Base-by-base conservation (phyloP, 2,888 invertebrate genomes). In the Alloplasta piceator region DNA sequence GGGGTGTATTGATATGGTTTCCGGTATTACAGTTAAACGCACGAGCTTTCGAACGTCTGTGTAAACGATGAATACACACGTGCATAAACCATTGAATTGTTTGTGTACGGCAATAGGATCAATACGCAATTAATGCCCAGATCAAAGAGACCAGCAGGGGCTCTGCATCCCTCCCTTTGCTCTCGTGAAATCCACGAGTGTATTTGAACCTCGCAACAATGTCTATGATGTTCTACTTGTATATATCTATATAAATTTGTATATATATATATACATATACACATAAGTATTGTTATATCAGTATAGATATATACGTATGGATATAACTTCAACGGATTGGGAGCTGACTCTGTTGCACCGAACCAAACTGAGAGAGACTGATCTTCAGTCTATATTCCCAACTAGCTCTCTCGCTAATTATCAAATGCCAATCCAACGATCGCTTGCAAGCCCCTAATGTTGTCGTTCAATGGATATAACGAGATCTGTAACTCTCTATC, bases 361-460 rank as follows among this genome's bases (percentile, higher is more conserved):
- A 50, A 39, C 14, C 9, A 16, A 66, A 26, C 50, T 38, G 64
- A 39, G 46, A 50, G 66, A 5, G 48, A 39, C 12, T 9, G 50
- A 14, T 12, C 9, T 55, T 48, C 55, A 55, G n/a, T 39, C 6
- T 60, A 41, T 48, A 64, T 48, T 61, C 52, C 26, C 63, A 16
- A 64, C 63, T 78, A 58, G 50, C 43, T 48, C 55, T 39, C 61
- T 66, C 60, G 71, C 66, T 76, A 76, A 80, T 80, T 80, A 80
- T 76, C 71, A 71, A 75, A 80, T 80, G 80, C 76, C 80, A 80
- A 80, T 80, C 60, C 66, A 52, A 41, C 73, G 68, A 78, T 74
- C 68, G 68, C 63, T 74, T 48, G 68, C 75, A 58, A 55, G 12
- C 61, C n/a, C 61, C 67, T 61, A 78, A 73, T 67, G 61, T 66